Percentiles rank a stretch among this genome's conserved stretches.
phyloP scores from a whole-genome alignment of 1,140 invertebrate genomes.

The Teleogryllus occipitalis region DNA sequence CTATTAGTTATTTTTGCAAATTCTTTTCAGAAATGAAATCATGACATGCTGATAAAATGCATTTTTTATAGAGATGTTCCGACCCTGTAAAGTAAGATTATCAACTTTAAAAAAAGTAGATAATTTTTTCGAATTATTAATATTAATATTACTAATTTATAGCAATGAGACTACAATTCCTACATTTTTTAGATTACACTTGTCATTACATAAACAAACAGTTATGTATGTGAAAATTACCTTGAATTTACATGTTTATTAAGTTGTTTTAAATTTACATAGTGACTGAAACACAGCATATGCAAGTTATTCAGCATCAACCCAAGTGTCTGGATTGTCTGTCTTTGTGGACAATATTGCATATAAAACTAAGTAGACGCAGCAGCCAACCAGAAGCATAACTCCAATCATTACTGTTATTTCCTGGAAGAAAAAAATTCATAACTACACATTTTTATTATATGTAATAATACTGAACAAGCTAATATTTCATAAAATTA shows the following conservation, averaged over 20 bases:
- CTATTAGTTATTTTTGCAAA: not conserved
- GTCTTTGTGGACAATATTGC: conserved; percentile 4
- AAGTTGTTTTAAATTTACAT: no score
- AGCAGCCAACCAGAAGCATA: conserved; percentile 16
- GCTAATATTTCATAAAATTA: no score
- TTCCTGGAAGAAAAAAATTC: conserved; percentile 19
- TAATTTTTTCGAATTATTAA: not conserved
- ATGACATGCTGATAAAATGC: not conserved
- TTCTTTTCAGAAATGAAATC: not conserved
- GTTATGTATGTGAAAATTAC: no score
- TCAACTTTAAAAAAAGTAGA: not conserved
- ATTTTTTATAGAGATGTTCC: not conserved
- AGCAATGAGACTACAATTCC: not conserved
- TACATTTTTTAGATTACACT: not conserved
- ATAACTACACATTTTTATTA: not conserved
- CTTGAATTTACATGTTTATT: no score
- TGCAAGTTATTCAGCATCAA: no score
- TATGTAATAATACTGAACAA: not conserved
- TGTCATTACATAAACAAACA: not conserved
- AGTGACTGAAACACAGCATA: no score
- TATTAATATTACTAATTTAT: not conserved
- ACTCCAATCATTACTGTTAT: conserved; percentile 20
- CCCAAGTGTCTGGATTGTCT: no score
- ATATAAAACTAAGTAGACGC: conserved; percentile 21
- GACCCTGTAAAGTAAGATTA: no score